These are phyloP conservation scores for Pristiophorus japonicus DNA, from an alignment of 2,113 vertebrate species.

Conservation along the genomic window DNA sequence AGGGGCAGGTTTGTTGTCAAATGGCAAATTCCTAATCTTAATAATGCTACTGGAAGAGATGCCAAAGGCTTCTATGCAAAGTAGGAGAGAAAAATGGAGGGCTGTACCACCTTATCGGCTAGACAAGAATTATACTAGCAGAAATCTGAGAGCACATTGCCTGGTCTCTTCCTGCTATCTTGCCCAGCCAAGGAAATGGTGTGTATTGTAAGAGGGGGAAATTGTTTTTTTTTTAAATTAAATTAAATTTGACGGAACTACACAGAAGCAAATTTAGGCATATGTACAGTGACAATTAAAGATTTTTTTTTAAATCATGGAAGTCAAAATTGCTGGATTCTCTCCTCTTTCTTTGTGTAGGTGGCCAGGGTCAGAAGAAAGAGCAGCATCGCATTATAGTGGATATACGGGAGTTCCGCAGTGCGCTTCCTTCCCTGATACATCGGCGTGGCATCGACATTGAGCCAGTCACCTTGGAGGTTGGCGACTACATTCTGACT, in stretches of 20 bases:
- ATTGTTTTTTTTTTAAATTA: neutral
- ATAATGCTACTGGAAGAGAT: neutral
- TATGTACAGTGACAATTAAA: neutral
- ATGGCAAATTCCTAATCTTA: too few relatives aligned
- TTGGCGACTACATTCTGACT: conserved; percentile 91
- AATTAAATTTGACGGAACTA: neutral
- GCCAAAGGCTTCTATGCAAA: neutral
- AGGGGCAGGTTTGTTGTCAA: too few relatives aligned
- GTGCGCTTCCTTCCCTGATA: conserved; percentile 83
- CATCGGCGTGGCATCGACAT: conserved; percentile 89
- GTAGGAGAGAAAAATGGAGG: neutral
- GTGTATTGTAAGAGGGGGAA: neutral
- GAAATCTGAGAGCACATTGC: neutral
- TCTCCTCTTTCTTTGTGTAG: conserved; percentile 49
- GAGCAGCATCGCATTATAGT: conserved; percentile 73
- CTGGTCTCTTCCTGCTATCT: neutral
- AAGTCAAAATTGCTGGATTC: neutral
- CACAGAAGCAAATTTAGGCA: neutral
- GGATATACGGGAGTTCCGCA: conserved; percentile 93
- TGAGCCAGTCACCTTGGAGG: conserved; percentile 85
- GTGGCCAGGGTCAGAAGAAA: conserved; percentile 73
- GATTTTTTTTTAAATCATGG: neutral
- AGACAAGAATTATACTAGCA: neutral
- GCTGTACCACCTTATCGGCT: neutral
- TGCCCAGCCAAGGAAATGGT: neutral